A percentile compares a stretch with the other conserved stretches of the same genome.
These are phyloP conservation scores for Oxyteleia sp. DNA, from an alignment of 2,888 invertebrate genomes.

Conservation along the genomic window DNA sequence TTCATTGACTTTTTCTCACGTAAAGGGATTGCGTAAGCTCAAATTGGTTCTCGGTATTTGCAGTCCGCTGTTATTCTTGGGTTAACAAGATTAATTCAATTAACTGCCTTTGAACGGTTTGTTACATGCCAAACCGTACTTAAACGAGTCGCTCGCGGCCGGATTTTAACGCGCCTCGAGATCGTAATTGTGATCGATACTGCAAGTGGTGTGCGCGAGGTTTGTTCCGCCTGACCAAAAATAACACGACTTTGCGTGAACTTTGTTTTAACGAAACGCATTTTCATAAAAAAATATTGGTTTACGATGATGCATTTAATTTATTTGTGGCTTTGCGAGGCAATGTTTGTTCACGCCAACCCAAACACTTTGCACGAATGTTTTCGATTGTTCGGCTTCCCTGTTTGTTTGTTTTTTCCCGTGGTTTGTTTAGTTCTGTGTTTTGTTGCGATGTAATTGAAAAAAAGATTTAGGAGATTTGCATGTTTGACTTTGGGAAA, in stretches of 20 bases:
- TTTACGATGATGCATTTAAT: conserved; percentile 40
- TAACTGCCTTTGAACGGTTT: conserved; percentile 12
- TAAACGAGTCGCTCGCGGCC: conserved; percentile 10
- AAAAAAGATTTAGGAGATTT: too few relatives aligned
- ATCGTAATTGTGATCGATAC: conserved; percentile 30
- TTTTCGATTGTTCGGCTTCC: too few relatives aligned
- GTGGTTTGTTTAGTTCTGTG: too few relatives aligned
- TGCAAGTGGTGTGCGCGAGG: conserved; percentile 16
- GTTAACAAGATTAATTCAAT: conserved; percentile 16
- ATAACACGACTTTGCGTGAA: conserved; percentile 37
- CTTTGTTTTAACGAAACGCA: conserved; percentile 18
- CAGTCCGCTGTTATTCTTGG: conserved; percentile 19
- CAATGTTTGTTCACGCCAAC: conserved; percentile 25
- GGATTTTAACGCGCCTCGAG: not conserved
- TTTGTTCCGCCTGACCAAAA: conserved; percentile 36
- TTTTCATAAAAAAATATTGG: conserved; percentile 27
- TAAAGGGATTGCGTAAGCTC: not conserved
- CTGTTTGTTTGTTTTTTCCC: too few relatives aligned
- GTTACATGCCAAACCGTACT: conserved; percentile 2
- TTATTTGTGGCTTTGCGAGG: conserved; percentile 18
- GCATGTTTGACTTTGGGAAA: too few relatives aligned
- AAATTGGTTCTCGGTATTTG: not conserved
- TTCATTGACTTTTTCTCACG: conserved; percentile 1
- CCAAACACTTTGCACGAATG: conserved; percentile 28
- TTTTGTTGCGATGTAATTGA: too few relatives aligned